Evolutionary conservation across 2,797 vertebrate species (phyloP).

Genomic region (Harpagifer antarcticus): DNA sequence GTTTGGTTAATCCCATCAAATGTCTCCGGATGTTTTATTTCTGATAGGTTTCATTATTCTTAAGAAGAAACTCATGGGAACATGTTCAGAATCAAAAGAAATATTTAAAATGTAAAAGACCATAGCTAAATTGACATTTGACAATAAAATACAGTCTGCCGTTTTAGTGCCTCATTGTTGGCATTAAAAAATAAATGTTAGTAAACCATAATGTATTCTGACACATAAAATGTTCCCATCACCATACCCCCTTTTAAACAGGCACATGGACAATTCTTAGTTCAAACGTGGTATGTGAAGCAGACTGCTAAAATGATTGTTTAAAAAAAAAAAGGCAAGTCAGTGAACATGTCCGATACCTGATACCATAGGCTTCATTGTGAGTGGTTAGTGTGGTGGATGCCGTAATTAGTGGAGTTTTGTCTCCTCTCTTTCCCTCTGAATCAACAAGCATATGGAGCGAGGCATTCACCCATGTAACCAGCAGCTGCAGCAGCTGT

Average conservation of each 20-base stretch:
- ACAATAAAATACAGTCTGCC: neutral
- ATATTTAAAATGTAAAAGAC: neutral
- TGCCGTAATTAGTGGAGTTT: slow-evolving; percentile 68
- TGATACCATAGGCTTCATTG: slow-evolving; percentile 32
- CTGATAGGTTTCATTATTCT: neutral
- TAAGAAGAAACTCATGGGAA: neutral
- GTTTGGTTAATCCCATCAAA: neutral
- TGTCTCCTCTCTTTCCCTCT: slow-evolving; percentile 49
- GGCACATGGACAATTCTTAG: slow-evolving; percentile 32
- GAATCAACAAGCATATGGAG: slow-evolving; percentile 71
- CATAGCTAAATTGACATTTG: neutral
- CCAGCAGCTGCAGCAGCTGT: slow-evolving; percentile 80
- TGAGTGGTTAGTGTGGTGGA: slow-evolving; percentile 41
- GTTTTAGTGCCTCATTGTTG: slow-evolving; percentile 13
- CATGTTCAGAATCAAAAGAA: neutral
- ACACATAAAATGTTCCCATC: slow-evolving; percentile 35
- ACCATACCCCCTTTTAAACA: slow-evolving; percentile 43
- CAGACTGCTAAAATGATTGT: slow-evolving; percentile 28
- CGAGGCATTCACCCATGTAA: slow-evolving; percentile 70
- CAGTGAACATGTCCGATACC: slow-evolving; percentile 38
- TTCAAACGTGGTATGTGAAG: slow-evolving; percentile 35
- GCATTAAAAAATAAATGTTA: slow-evolving; percentile 5
- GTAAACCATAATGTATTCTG: slow-evolving; percentile 26
- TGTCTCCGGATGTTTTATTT: too few species aligned
- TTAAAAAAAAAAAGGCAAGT: slow-evolving; percentile 21